These are phyloP conservation scores for Aratinga solstitialis DNA, from an alignment of 2,797 vertebrate species.

Conservation along the genomic window DNA sequence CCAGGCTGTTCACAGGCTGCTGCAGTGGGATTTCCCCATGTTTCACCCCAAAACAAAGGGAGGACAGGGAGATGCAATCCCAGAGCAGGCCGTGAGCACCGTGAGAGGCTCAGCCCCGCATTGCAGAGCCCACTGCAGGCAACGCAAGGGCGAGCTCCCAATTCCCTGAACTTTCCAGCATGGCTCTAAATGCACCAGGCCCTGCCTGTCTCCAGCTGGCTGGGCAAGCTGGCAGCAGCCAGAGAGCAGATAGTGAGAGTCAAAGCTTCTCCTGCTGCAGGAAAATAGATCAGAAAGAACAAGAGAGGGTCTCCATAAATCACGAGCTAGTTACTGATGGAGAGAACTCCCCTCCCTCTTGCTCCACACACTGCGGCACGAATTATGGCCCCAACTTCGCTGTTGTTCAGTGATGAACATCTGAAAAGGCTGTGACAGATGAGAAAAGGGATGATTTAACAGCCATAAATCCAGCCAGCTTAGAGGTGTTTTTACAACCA, in stretches of 20 bases:
- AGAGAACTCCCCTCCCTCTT: conserved; percentile 12
- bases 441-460: conserved; percentile 44
- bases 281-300: rapidly evolving
- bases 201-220: conserved; percentile 5
- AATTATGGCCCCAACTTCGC: background rate
- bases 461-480: conserved; percentile 55
- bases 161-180: background rate
- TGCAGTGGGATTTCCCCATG: rapidly evolving
- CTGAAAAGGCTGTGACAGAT: conserved; percentile 30
- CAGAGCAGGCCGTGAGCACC: rapidly evolving
- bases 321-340: background rate
- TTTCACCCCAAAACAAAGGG: background rate
- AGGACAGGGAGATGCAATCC: background rate
- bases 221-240: background rate
- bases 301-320: background rate
- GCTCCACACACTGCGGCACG: background rate
- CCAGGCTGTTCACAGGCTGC: background rate
- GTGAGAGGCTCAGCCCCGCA: rapidly evolving
- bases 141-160: background rate
- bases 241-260: background rate
- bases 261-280: background rate
- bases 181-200: background rate
- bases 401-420: background rate
- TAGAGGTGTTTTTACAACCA: conserved; percentile 58
- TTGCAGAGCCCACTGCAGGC: background rate